Percentiles rank a stretch among this genome's conserved stretches.
Evolutionary conservation across 2,797 vertebrate species (phyloP).

Genomic region (Columba guinea): DNA sequence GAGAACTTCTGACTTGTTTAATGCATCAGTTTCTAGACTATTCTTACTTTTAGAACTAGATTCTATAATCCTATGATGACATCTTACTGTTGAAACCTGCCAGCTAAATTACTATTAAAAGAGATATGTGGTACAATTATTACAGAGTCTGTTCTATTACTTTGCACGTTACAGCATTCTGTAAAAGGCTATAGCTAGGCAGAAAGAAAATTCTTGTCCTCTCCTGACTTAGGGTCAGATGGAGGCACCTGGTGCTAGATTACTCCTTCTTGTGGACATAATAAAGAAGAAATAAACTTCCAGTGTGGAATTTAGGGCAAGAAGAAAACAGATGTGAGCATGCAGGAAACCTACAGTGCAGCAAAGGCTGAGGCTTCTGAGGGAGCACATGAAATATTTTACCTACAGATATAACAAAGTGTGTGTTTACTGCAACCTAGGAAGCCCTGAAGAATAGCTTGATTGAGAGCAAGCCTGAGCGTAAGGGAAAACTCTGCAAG

Average conservation of each 20-base stretch:
- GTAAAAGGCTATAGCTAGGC: not conserved
- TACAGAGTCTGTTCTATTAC: not conserved
- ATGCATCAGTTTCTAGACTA: not conserved
- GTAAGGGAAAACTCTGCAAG: not conserved
- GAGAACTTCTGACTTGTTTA: not conserved
- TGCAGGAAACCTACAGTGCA: not conserved
- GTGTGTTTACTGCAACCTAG: not conserved
- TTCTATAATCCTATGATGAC: not conserved
- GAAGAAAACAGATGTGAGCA: not conserved
- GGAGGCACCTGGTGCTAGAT: not conserved
- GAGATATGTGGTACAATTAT: not conserved
- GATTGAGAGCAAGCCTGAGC: not conserved
- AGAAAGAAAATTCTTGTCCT: not conserved
- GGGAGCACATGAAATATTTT: not conserved
- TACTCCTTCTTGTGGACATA: not conserved
- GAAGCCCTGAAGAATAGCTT: not conserved
- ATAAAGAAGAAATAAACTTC: not conserved
- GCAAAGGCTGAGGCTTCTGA: not conserved
- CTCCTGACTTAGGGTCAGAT: rapidly evolving
- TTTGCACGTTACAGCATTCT: rapidly evolving
- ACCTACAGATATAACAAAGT: not conserved
- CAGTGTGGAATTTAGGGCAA: not conserved
- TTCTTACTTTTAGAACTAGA: not conserved
- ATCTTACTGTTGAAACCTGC: not conserved
- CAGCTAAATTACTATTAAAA: not conserved